Evolutionary conservation across 2,888 invertebrate species (phyloP).

Genomic region (Lottia gigantea): DNA sequence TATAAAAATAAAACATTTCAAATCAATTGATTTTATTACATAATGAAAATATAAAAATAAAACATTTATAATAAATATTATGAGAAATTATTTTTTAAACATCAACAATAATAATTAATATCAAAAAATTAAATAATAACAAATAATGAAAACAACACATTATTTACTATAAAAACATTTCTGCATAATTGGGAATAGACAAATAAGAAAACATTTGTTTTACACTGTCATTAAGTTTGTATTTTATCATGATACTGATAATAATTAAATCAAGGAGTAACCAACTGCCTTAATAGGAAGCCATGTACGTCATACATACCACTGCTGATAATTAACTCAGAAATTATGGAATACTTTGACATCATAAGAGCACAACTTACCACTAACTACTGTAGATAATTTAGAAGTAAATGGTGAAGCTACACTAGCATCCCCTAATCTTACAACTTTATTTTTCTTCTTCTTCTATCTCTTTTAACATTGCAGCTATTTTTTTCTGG

Average conservation of each 20-base stretch:
- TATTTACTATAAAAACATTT: no score
- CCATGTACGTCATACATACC: no score
- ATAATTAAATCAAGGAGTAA: no score
- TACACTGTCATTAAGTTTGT: no score
- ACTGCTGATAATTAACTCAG: not conserved
- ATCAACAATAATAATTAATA: no score
- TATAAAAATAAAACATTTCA: not conserved
- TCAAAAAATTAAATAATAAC: no score
- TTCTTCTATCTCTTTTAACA: constrained; percentile 64
- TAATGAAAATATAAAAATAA: constrained; percentile 74
- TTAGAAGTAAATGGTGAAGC: constrained; percentile 99
- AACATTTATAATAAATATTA: no score
- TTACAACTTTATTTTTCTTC: constrained; percentile 87
- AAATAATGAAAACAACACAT: no score
- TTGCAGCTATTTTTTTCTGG: constrained; percentile 56
- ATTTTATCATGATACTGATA: no score
- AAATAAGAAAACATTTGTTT: not conserved
- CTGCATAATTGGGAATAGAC: no score
- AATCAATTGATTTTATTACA: constrained; percentile 89
- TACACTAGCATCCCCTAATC: constrained; percentile 97
- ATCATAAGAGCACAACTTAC: constrained; percentile 43
- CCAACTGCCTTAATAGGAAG: no score
- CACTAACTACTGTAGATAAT: constrained; percentile 78
- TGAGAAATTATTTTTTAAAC: no score
- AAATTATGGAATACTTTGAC: not conserved